phyloP scores from a whole-genome alignment of 2,113 vertebrate species.

The Zingel zingel region DNA sequence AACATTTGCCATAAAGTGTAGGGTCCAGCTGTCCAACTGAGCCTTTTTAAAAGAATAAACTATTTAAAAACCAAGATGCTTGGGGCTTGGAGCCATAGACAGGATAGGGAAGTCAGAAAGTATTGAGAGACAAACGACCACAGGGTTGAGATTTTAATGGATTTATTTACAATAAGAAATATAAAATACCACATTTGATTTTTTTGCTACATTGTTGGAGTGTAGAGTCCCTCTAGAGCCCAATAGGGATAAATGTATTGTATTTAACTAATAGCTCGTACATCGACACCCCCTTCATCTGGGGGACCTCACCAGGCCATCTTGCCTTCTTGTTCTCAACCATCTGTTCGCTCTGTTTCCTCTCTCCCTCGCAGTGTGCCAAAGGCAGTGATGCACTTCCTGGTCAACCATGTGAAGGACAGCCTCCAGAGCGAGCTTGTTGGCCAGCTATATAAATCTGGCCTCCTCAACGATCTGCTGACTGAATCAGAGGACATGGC shows the following conservation, averaged over 20 bases:
- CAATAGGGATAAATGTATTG: background rate
- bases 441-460: constrained; percentile 96
- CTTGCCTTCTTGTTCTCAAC: constrained; percentile 47
- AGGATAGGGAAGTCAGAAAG: background rate
- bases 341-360: constrained; percentile 52
- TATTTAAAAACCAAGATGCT: background rate
- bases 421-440: constrained; percentile 98
- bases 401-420: constrained; percentile 99
- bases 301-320: constrained; percentile 26
- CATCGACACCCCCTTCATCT: constrained; percentile 22
- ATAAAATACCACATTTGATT: background rate
- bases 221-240: background rate
- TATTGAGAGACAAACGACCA: background rate
- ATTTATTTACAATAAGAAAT: background rate
- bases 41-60: background rate
- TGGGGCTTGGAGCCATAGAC: background rate
- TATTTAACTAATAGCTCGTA: constrained; percentile 20
- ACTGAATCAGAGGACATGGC: constrained; percentile 99
- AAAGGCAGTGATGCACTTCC: constrained; percentile 99
- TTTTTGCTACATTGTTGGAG: background rate
- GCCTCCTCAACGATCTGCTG: constrained; percentile 94
- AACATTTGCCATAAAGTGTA: background rate
- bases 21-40: background rate
- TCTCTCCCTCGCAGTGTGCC: constrained; percentile 88
- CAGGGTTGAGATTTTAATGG: background rate